A percentile compares a stretch with the other conserved stretches of the same genome.
Evolutionary conservation across 1,140 invertebrate species (phyloP).

Genomic region (Drosophila funebris): DNA sequence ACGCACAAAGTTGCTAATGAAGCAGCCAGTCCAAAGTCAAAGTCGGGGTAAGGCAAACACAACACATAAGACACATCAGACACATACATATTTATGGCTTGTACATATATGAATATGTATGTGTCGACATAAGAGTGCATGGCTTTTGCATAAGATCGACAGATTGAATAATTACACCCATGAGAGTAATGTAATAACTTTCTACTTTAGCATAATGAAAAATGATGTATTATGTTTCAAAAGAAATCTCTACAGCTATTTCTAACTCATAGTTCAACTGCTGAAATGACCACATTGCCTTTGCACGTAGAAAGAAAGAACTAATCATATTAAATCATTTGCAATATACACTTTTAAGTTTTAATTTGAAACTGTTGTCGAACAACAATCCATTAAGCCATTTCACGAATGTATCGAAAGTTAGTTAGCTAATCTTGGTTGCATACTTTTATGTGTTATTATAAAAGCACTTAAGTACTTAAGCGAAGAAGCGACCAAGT

Average conservation of each 20-base stretch:
- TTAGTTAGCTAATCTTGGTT: neutral
- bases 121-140: constrained; percentile 10
- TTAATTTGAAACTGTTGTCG: too few relatives aligned
- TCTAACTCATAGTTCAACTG: neutral
- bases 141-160: constrained; percentile 68
- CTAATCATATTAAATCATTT: neutral
- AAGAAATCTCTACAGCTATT: neutral
- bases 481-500: neutral
- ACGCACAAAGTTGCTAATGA: constrained; percentile 80
- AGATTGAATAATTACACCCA: constrained; percentile 75
- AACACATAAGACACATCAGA: constrained; percentile 26
- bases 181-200: constrained; percentile 38
- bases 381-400: too few relatives aligned
- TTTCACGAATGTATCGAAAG: too few relatives aligned
- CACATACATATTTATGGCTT: constrained; percentile 33
- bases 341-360: neutral
- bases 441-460: neutral
- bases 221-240: constrained; percentile 6
- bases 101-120: neutral
- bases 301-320: too few relatives aligned
- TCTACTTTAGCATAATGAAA: constrained; percentile 8
- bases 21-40: constrained; percentile 53
- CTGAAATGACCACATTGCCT: neutral
- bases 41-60: constrained; percentile 7
- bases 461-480: neutral